Conservation (phyloP, 2,888 invertebrate species). For the Neocrepidodera transversa region DNA sequence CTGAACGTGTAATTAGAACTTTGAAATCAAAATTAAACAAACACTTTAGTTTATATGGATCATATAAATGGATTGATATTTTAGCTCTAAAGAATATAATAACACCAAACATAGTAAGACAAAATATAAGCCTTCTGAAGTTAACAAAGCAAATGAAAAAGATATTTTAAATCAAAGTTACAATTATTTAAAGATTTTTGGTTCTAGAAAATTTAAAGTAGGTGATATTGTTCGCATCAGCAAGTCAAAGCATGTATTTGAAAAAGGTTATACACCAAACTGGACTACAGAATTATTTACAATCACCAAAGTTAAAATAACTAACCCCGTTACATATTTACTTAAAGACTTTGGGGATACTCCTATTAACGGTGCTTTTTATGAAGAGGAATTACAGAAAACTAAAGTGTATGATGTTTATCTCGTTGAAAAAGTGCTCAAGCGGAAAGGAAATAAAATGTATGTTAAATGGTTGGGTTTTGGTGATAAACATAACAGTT, state of each 20-base stretch:
- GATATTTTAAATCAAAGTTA: conserved; percentile 9
- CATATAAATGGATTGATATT: conserved; percentile 39
- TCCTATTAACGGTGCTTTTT: conserved; percentile 47
- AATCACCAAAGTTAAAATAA: too few relatives aligned
- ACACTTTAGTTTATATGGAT: conserved; percentile 43
- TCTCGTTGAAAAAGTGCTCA: conserved; percentile 50
- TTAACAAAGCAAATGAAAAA: conserved; percentile 26
- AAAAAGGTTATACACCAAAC: too few relatives aligned
- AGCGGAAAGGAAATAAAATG: conserved; percentile 39
- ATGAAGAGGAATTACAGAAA: conserved; percentile 45
- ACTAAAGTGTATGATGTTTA: conserved; percentile 49
- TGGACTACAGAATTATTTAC: too few relatives aligned
- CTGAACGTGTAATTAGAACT: conserved; percentile 45
- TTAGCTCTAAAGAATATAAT: conserved; percentile 17
- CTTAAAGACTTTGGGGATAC: conserved; percentile 43
- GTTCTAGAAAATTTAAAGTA: too few relatives aligned
- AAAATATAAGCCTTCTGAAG: too few relatives aligned
- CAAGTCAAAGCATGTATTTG: conserved; percentile 53
- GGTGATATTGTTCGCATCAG: conserved; percentile 47
- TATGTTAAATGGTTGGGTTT: conserved; percentile 47
- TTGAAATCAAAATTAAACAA: conserved; percentile 44
- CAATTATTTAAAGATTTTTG: too few relatives aligned
- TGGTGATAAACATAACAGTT: conserved; percentile 9
- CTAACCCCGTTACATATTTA: conserved; percentile 48
- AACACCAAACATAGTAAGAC: too few relatives aligned